Conservation (phyloP, 2,797 vertebrate species). For the Pogonophryne albipinna region DNA sequence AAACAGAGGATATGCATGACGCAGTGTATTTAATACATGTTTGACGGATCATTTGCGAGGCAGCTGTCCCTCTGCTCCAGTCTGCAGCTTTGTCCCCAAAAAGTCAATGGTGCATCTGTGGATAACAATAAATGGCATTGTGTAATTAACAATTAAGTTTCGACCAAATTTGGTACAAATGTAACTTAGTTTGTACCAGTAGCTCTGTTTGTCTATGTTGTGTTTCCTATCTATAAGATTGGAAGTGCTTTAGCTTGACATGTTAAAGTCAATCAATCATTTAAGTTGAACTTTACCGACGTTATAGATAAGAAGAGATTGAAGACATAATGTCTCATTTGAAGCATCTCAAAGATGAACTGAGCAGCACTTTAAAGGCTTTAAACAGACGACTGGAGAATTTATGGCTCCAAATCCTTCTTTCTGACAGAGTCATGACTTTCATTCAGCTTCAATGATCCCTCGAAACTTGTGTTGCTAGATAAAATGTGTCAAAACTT, state of each 20-base stretch:
- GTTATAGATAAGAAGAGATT: slow-evolving; percentile 28
- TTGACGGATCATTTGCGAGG: too few species aligned
- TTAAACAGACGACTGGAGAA: background rate
- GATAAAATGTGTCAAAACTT: slow-evolving; percentile 5
- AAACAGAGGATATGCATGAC: too few species aligned
- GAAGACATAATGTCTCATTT: slow-evolving; percentile 21
- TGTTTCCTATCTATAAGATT: slow-evolving; percentile 25
- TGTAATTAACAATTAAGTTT: too few species aligned
- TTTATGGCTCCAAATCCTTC: slow-evolving; percentile 19
- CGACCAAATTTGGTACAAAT: background rate
- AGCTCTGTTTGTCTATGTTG: slow-evolving; percentile 11
- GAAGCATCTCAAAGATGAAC: slow-evolving; percentile 22
- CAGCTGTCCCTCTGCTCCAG: too few species aligned
- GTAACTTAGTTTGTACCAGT: background rate
- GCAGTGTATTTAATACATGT: too few species aligned
- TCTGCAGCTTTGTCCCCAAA: too few species aligned
- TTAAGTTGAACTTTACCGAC: slow-evolving; percentile 22
- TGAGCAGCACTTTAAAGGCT: slow-evolving; percentile 17
- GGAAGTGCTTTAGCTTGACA: slow-evolving; percentile 3
- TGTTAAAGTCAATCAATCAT: slow-evolving; percentile 16
- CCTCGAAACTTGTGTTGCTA: slow-evolving; percentile 4
- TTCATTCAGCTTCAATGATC: slow-evolving; percentile 10
- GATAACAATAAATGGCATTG: too few species aligned
- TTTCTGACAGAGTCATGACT: slow-evolving; percentile 5
- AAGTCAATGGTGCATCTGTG: too few species aligned